Evolutionary conservation across 1,140 invertebrate genomes (phyloP), one percentile per base, ranked within the genome.

Genomic region (Homarus americanus): DNA sequence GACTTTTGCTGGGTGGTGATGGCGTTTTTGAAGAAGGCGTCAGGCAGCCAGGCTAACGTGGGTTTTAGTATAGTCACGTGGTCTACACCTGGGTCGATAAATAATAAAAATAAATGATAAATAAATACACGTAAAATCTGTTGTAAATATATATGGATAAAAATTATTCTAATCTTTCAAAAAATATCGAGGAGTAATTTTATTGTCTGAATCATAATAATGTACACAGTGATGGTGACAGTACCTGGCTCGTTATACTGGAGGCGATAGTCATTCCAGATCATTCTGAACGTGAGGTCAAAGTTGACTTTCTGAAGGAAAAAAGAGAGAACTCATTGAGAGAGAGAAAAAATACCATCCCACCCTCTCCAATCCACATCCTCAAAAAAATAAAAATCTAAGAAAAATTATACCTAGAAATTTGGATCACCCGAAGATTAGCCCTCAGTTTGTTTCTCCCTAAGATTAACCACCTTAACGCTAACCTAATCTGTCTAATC

Each of bases 11-110:
- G 78, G 3, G 90, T 91, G 7, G 66, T 44, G n/a, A 58, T 44
- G 28, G 83, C 83, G 36, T 87, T 75, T 44, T 86, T 91, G 83
- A 91, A 91, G 78, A 91, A 91, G 53, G 90, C 82, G 69, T 91
- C 90, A 4, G 90, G 90, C n/a, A 91, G 75, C 90, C 94, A 91
- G 34, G 72, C 63, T 38, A 82, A 40, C 9, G 32, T 36, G 0
- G 87, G 78, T 5, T 82, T 41, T 10, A 82, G 66, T 3, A 89
- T 24, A 3, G 44, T 36, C 0, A 89, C 79, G 66, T 89, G 73
- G 9, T 53, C 20, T n/a, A 89, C 79, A 0, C 36, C 36, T 32
- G 10, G 4, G 20, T 17, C 20, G 2, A 76, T 10, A 76, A 76
- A 24, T 9, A 69, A 69, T 9, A 69, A 69, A 69, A 69, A 69